These are phyloP conservation scores for Cheilosia scutellata DNA, from an alignment of 2,888 invertebrate species.

Conservation along the genomic window DNA sequence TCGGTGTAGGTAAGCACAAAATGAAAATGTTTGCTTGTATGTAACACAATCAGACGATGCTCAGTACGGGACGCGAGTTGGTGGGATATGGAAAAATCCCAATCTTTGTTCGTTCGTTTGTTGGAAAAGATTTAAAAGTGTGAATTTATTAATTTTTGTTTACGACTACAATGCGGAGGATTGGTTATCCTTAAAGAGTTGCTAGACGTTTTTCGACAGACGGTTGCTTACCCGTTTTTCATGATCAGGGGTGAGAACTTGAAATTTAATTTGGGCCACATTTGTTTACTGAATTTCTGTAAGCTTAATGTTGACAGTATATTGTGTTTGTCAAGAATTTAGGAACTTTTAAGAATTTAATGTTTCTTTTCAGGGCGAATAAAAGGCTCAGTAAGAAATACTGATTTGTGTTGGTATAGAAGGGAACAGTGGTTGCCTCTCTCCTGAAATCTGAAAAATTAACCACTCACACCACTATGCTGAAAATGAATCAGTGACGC, in stretches of 20 bases:
- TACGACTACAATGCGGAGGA: conserved; percentile 48
- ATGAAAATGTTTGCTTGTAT: conserved; percentile 43
- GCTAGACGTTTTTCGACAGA: not conserved
- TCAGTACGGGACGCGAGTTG: not conserved
- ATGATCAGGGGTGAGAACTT: not conserved
- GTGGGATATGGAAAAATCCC: conserved; percentile 6
- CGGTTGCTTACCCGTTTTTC: not conserved
- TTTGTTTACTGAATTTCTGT: conserved; percentile 55
- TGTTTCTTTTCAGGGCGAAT: conserved; percentile 6
- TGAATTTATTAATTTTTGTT: conserved; percentile 75
- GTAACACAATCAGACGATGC: conserved; percentile 44
- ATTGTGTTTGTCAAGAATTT: conserved; percentile 29
- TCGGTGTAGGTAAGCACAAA: conserved; percentile 27
- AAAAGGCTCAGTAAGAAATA: not conserved
- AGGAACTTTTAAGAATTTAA: conserved; percentile 3
- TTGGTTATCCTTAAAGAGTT: conserved; percentile 31
- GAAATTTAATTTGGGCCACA: conserved; percentile 55
- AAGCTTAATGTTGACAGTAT: conserved; percentile 26
- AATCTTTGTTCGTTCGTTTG: conserved; percentile 46
- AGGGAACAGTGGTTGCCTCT: no score
- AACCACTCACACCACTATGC: no score
- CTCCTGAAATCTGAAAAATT: no score
- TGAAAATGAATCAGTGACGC: no score
- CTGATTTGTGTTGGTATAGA: not conserved
- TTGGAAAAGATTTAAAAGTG: conserved; percentile 72